Conservation (phyloP, 2,113 vertebrate genomes). For the Genyomyrus donnyi region DNA sequence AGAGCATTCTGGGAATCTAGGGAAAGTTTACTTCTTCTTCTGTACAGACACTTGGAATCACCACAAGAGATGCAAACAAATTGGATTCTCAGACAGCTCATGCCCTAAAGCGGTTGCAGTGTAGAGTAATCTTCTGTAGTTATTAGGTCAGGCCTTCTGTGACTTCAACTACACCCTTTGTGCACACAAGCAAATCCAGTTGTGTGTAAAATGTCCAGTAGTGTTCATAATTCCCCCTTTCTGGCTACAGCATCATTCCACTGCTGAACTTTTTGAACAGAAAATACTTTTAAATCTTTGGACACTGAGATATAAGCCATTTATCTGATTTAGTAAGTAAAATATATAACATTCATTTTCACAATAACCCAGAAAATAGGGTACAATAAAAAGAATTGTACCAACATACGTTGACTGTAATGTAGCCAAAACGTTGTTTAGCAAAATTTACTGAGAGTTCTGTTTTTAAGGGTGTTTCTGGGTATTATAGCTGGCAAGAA, state of each 20-base stretch:
- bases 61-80: conserved; percentile 27
- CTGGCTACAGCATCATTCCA: background rate
- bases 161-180: conserved; percentile 1
- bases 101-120: conserved; percentile 20
- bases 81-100: conserved; percentile 24
- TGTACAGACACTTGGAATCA: conserved; percentile 16
- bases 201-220: conserved; percentile 6
- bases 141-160: conserved; percentile 26
- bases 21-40: conserved; percentile 10
- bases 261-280: background rate
- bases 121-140: conserved; percentile 14
- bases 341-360: background rate
- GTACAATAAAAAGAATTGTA: background rate
- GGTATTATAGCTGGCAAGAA: background rate
- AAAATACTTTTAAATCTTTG: background rate
- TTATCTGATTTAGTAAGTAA: background rate
- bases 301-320: background rate
- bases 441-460: background rate
- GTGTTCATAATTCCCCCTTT: background rate
- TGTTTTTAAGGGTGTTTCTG: background rate
- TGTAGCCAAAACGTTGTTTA: background rate
- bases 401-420: background rate
- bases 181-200: conserved; percentile 17
- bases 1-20: background rate
- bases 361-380: background rate